Percentiles rank a stretch among this genome's conserved stretches.
These are phyloP conservation scores for Lethrus apterus DNA, from an alignment of 1,140 invertebrate species.

Conservation along the genomic window DNA sequence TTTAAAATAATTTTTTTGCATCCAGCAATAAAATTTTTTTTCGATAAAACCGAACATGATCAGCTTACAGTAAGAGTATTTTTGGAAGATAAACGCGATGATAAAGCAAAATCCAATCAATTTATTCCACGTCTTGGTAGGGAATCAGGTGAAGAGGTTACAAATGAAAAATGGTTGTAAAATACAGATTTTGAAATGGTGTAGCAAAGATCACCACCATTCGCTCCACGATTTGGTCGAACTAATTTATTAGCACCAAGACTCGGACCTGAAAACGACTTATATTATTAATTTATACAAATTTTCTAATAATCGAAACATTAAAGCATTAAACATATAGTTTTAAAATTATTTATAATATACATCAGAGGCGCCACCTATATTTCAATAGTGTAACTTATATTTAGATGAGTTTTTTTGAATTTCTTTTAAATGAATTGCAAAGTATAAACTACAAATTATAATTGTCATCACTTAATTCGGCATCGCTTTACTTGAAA, in stretches of 20 bases:
- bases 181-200: slow-evolving; percentile 1
- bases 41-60: neutral
- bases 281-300: slow-evolving; percentile 3
- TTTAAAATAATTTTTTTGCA: too few species aligned
- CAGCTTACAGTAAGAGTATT: neutral
- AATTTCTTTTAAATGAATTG: too few species aligned
- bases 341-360: too few species aligned
- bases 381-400: too few species aligned
- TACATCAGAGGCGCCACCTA: too few species aligned
- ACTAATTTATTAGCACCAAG: neutral
- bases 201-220: slow-evolving; percentile 1
- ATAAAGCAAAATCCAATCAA: slow-evolving; percentile 8
- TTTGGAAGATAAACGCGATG: slow-evolving; percentile 4
- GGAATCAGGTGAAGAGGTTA: neutral
- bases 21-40: too few species aligned
- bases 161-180: neutral
- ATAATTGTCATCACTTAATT: too few species aligned
- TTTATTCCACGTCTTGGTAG: slow-evolving; percentile 1
- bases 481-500: too few species aligned
- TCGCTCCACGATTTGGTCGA: slow-evolving; percentile 3
- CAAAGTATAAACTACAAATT: too few species aligned
- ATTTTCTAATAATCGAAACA: neutral
- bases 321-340: too few species aligned
- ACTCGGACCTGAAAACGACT: neutral
- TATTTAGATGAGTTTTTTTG: too few species aligned